These are phyloP conservation scores for Esperia sulphurella DNA, from an alignment of 2,888 invertebrate species.

Conservation along the genomic window DNA sequence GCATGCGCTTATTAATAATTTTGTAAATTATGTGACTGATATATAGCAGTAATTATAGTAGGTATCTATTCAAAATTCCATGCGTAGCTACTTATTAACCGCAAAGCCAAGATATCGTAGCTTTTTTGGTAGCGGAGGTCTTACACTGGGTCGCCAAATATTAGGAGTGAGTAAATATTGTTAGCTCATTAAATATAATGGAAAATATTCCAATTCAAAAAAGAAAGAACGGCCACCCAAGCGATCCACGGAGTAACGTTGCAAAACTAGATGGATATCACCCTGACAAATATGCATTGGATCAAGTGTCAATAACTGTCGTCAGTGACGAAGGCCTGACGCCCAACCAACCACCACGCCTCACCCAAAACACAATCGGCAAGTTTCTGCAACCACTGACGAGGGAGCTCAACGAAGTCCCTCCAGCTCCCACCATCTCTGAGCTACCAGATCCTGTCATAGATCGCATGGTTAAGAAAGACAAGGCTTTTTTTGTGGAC, in stretches of 20 bases:
- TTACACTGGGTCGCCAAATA: not conserved
- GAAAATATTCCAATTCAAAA: not conserved
- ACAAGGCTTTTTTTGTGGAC: slow-evolving; percentile 77
- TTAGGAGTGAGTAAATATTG: not conserved
- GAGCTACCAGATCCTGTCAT: slow-evolving; percentile 67
- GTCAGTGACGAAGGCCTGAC: slow-evolving; percentile 57
- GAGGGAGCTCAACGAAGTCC: slow-evolving; percentile 46
- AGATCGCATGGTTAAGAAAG: slow-evolving; percentile 64
- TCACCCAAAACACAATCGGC: slow-evolving; percentile 69
- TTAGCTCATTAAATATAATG: not conserved
- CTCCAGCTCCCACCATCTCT: slow-evolving; percentile 56
- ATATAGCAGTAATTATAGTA: no score
- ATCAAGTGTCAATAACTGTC: slow-evolving; percentile 37
- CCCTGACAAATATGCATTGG: slow-evolving; percentile 39
- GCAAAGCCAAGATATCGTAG: no score
- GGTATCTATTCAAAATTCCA: no score
- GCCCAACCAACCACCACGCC: slow-evolving; percentile 58
- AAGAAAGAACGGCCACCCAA: slow-evolving; percentile 29
- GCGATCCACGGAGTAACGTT: slow-evolving; percentile 53
- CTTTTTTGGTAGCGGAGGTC: no score
- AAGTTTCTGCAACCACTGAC: slow-evolving; percentile 67
- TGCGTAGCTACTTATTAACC: no score
- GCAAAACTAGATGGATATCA: slow-evolving; percentile 54
- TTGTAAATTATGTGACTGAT: no score
- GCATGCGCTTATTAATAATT: no score